Base-by-base conservation (phyloP, 1,140 invertebrate species). In the Reticulitermes speratus region DNA sequence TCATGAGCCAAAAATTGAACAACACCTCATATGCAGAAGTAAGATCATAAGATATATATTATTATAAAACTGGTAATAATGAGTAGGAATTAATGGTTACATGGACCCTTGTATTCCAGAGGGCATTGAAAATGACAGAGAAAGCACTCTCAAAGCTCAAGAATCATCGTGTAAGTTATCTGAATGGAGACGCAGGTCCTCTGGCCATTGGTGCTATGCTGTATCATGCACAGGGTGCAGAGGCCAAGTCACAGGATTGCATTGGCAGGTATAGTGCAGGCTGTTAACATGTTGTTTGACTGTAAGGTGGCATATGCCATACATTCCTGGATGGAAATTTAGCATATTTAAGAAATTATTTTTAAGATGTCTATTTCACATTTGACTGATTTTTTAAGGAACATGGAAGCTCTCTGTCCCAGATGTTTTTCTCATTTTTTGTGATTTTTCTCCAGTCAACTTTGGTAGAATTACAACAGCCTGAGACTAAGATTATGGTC, bases 141-240 rank as follows among this genome's bases (percentile, higher is more conserved):
- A 65, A 83, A 86, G 84, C 82, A 23, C 44, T 88, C 30, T 55
- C 83, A 38, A 52, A 83, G 19, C 59, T 88, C 23, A 88, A 88
- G 45, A 48, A 85, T 23, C 85, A 82, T 32, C 82, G 86, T 30
- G 69, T 88, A 23, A 88, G 85, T 85, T 88, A 86, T 82, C 55
- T 88, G 19, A 88, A 84, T 83, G 87, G 87, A 9, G 87, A 88
- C 75, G 87, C 87, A 14, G 87, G 87, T 44, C 87, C 87, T 85
- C 83, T 88, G 45, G 87, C 87, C 23, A 48, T 88, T n/a, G 87
- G 87, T 38, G 87, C 87, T 30, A 48, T 88, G 48, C 86, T 88
- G 7, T 83, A 87, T 86, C 32, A 85, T 16, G n/a, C 7, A 75
- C 65, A 75, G 65, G 65, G 65, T 75, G 65, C n/a, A 30, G n/a